phyloP scores from a whole-genome alignment of 2,797 vertebrate species.

The Sylvia borin region DNA sequence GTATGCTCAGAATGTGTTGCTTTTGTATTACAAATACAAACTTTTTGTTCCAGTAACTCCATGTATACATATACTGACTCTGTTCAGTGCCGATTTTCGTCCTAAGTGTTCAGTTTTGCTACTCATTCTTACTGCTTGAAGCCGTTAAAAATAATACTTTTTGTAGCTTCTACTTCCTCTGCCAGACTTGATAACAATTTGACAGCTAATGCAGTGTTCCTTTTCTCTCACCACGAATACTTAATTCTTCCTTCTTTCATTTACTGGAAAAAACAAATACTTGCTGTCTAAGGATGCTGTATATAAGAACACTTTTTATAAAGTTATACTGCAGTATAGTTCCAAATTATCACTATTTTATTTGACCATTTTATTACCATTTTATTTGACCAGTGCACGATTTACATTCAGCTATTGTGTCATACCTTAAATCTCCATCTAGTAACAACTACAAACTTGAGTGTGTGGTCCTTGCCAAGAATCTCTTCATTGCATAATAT shows the following conservation, averaged over 20 bases:
- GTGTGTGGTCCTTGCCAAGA: constrained; percentile 97
- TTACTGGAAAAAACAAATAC: neutral
- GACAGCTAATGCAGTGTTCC: neutral
- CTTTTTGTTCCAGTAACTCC: neutral
- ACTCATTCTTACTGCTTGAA: neutral
- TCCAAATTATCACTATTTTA: neutral
- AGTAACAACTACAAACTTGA: constrained; percentile 99
- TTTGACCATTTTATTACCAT: neutral
- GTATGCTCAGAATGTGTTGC: neutral
- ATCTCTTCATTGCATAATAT: constrained; percentile 99
- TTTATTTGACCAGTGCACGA: neutral
- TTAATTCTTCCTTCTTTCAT: neutral
- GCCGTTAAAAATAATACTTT: neutral
- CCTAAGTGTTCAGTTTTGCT: neutral
- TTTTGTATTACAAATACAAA: neutral
- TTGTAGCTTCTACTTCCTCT: neutral
- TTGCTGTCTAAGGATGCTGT: neutral
- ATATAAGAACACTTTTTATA: neutral
- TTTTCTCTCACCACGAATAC: neutral
- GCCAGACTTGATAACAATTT: neutral
- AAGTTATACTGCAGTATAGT: neutral
- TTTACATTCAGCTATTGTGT: neutral
- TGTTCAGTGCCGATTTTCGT: neutral
- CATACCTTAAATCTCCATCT: constrained; percentile 99
- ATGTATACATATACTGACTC: neutral